phyloP scores from a whole-genome alignment of 2,113 vertebrate species.

The Asarcornis scutulata region DNA sequence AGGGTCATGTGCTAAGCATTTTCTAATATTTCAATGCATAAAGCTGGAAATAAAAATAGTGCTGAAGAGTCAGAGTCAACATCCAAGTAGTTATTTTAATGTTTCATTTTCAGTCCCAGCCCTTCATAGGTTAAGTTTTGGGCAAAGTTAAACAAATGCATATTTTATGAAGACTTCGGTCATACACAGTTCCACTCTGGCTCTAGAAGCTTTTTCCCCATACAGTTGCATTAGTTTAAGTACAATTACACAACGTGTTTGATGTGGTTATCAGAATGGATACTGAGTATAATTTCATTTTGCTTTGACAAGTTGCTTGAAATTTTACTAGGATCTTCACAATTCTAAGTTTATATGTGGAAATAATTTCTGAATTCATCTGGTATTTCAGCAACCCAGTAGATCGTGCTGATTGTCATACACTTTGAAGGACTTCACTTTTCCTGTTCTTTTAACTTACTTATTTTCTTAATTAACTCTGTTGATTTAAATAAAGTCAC shows the following conservation, averaged over 20 bases:
- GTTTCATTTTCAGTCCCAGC: background rate
- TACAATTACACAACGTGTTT: background rate
- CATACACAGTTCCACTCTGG: background rate
- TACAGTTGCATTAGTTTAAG: background rate
- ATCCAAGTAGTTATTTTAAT: background rate
- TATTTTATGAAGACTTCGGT: background rate
- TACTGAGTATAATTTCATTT: background rate
- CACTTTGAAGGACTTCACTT: background rate
- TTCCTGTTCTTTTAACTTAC: background rate
- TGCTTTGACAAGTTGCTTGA: constrained; percentile 16
- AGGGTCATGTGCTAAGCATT: background rate
- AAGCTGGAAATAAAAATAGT: constrained; percentile 20
- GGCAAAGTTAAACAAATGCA: background rate
- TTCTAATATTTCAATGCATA: constrained; percentile 3
- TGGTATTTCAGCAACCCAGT: background rate
- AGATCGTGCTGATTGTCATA: background rate
- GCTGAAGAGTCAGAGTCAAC: background rate
- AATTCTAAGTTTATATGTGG: background rate
- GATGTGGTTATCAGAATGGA: background rate
- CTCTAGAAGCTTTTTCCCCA: background rate
- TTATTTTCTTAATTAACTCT: constrained; percentile 29
- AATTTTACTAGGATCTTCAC: background rate
- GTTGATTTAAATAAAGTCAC: constrained; percentile 21
- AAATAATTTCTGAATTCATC: background rate
- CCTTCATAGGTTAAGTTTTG: background rate